Base-by-base conservation (phyloP, 2,797 vertebrate species). In the Gypaetus barbatus region DNA sequence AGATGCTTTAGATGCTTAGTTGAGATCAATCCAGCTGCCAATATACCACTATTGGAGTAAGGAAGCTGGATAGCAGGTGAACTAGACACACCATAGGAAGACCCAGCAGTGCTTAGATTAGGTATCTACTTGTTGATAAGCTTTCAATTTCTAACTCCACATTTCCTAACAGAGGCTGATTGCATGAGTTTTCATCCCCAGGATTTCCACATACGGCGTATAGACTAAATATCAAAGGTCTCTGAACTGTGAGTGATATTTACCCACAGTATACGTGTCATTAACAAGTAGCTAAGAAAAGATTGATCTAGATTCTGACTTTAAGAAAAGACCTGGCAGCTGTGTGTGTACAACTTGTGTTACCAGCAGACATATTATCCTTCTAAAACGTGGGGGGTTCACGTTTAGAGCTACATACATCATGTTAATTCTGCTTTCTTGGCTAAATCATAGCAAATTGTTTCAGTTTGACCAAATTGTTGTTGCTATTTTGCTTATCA, bases 161-260 rank as follows among this genome's bases (percentile, higher is more conserved):
- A 48, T 78, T 95, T 89, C 49, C 65, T 84, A 54, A 35, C 44
- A 18, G 63, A 66, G 64, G 8, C 18, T 69, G 95, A 94, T 83
- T 85, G 54, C 35, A 22, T 7, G n/a, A 77, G 64, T 48, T 92
- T 95, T 90, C 61, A 81, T 84, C 39, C 22, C 30, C 4, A 2
- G 78, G 46, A 88, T 90, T 93, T 88, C 85, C 92, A 94, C 57
- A 18, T 9, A 39, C 0, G 0, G 33, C 0, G 2, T n/a, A 51
- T 48, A 96, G 87, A 94, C 73, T 95, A 97, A 97, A 97, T 97
- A 97, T 93, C 96, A 97, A 91, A 96, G 96, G 89, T 94, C 69
- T 91, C 76, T 84, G 92, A 91, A 92, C 95, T 58, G 61, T 51
- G 91, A 95, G 79, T 96, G 96, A 96, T 96, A 96, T 96, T 97